Base-by-base conservation (phyloP, 2,113 vertebrate genomes). In the Rutilus rutilus region DNA sequence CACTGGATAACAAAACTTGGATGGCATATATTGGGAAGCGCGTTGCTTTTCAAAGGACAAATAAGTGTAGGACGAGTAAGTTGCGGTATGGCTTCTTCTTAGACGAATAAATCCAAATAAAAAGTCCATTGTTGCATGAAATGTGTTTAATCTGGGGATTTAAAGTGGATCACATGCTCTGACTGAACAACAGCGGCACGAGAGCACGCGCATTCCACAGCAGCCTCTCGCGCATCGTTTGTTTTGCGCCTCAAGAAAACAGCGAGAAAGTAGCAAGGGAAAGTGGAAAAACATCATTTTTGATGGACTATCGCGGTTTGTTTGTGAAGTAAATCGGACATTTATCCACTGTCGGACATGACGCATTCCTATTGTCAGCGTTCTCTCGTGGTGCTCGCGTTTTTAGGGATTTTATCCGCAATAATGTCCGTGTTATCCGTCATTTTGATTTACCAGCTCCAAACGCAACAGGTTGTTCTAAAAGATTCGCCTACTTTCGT, bases 391-490 rank as follows among this genome's bases (percentile, higher is more conserved):
- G 95, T 96, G 0, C 90, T 97, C 87, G 87, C 94, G 64, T 88
- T 97, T 6, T 92, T 97, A 86, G 97, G 96, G 10, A 87, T 96
- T 9, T 80, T 96, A 33, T 95, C 97, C 6, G 96, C 95, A 0
- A 92, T 97, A 88, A 94, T 97, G 96, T 94, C 96, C 0, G 92
- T 95, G 8, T 92, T 98, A 83, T 95, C 96, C 64, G 96, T 95
- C 82, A 93, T 94, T 89, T 91, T 98, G 89, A 94, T 98, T 87
- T 96, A 96, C 90, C 97, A 97, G 93, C 93, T 97, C 15, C 96
- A 96, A 87, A 88, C 93, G 2, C 95, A 93, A 4, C 94, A 90
- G 86, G 42, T 86, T 71, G 6, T 90, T 17, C 83, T 89, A 85
- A 93, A 82, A 84, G 88, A 94, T 52, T 89, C 90, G 8, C 80